phyloP scores from a whole-genome alignment of 2,888 invertebrate species.

The Clusia tigrina region DNA sequence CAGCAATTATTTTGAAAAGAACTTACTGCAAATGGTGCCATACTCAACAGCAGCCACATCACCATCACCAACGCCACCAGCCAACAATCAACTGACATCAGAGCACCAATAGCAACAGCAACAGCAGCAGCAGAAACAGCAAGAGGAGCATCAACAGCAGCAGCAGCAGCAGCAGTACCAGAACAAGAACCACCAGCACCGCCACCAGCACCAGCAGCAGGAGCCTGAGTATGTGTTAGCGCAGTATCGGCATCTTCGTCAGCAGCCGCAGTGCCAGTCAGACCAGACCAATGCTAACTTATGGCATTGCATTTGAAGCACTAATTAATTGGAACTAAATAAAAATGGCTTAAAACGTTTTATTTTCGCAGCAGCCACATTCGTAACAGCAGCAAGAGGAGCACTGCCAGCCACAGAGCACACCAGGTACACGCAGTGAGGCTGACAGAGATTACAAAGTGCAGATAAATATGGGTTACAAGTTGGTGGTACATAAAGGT shows the following conservation, averaged over 20 bases:
- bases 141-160: not conserved
- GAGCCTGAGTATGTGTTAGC: not conserved
- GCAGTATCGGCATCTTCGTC: constrained; percentile 12
- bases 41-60: not conserved
- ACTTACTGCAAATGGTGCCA: constrained; percentile 17
- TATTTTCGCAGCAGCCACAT: constrained; percentile 45
- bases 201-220: not conserved
- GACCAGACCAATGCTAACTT: constrained; percentile 59
- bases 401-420: too few species aligned
- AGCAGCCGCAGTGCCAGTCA: constrained; percentile 8
- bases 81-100: too few species aligned
- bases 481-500: constrained; percentile 57
- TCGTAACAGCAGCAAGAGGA: constrained; percentile 35
- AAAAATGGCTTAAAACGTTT: constrained; percentile 58
- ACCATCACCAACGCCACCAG: too few species aligned
- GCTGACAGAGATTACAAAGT: constrained; percentile 50
- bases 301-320: constrained; percentile 65
- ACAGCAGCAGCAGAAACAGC: constrained; percentile 2
- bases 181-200: not conserved
- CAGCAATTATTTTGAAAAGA: constrained; percentile 25
- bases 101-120: not conserved
- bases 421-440: constrained; percentile 5
- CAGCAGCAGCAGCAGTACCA: too few species aligned
- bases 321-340: constrained; percentile 65
- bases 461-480: constrained; percentile 59